These are phyloP conservation scores for Rhincodon typus DNA, from an alignment of 2,797 vertebrate genomes.

Conservation along the genomic window DNA sequence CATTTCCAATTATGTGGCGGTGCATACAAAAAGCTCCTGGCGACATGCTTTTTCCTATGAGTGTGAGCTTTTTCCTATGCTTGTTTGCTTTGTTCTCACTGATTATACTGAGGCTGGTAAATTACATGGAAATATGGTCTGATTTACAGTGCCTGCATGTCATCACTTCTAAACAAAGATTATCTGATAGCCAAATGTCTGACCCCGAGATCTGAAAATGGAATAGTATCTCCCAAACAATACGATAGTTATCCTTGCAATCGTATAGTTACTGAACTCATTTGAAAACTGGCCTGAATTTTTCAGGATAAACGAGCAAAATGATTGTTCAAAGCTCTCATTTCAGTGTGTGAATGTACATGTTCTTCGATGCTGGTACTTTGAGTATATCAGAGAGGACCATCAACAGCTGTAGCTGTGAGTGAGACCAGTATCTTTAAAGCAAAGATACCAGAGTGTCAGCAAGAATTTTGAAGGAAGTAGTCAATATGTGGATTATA, in stretches of 20 bases:
- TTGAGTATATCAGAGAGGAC: background rate
- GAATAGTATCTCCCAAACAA: constrained; percentile 3
- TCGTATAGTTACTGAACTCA: background rate
- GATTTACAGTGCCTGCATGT: background rate
- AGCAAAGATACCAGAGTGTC: background rate
- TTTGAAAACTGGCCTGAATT: constrained; percentile 14
- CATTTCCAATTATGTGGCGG: no score
- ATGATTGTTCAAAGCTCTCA: background rate
- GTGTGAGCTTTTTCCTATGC: no score
- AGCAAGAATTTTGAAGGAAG: background rate
- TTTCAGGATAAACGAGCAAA: background rate
- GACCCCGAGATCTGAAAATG: background rate
- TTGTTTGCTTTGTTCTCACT: background rate
- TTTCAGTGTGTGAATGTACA: background rate
- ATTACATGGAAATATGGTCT: background rate
- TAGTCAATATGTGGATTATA: background rate
- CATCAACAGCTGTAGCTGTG: constrained; percentile 13
- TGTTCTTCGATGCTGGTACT: background rate
- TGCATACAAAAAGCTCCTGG: background rate
- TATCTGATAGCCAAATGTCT: constrained; percentile 27
- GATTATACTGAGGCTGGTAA: constrained; percentile 8
- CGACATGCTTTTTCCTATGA: background rate
- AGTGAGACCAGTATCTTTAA: background rate
- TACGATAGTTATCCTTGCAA: background rate
- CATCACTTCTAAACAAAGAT: background rate